These are phyloP conservation scores for Drosophila triauraria DNA, from an alignment of 1,140 invertebrate species.

Conservation along the genomic window DNA sequence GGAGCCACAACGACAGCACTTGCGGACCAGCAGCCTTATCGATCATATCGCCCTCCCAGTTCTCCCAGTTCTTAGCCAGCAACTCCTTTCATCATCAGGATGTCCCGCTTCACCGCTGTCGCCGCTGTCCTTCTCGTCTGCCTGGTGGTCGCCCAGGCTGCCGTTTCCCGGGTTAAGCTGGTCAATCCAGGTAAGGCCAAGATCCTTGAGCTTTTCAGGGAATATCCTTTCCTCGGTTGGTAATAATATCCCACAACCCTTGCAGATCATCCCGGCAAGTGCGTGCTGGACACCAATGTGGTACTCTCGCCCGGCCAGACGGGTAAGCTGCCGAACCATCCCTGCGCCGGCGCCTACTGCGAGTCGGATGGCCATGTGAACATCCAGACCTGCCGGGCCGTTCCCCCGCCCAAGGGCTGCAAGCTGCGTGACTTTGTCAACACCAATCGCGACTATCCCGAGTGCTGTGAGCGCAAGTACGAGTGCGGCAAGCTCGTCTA, in stretches of 20 bases:
- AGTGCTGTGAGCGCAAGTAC: conserved; percentile 73
- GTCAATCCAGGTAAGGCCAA: conserved; percentile 52
- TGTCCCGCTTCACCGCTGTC: conserved; percentile 38
- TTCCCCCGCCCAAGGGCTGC: conserved; percentile 74
- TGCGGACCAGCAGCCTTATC: conserved; percentile 43
- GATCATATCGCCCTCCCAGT: conserved; percentile 15
- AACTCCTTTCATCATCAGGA: conserved; percentile 15
- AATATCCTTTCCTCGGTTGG: not conserved
- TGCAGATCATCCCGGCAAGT: conserved; percentile 74
- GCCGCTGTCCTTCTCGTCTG: conserved; percentile 32
- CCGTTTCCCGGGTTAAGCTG: conserved; percentile 49
- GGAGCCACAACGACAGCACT: conserved; percentile 50
- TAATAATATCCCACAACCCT: not conserved
- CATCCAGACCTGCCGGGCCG: conserved; percentile 62
- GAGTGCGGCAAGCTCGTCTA: conserved; percentile 72
- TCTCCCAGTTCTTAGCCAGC: not conserved
- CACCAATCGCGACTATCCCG: conserved; percentile 68
- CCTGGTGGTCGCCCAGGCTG: conserved; percentile 48
- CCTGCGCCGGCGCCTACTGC: conserved; percentile 67
- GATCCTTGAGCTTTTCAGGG: not conserved
- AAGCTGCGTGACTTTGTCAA: conserved; percentile 79
- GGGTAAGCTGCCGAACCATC: conserved; percentile 72
- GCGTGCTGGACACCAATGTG: conserved; percentile 50
- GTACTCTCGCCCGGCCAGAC: conserved; percentile 67
- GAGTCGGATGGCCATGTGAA: conserved; percentile 52